Percentiles rank a stretch among this genome's conserved stretches.
Evolutionary conservation across 2,797 vertebrate genomes (phyloP).

Genomic region (Pseudopleuronectes americanus): DNA sequence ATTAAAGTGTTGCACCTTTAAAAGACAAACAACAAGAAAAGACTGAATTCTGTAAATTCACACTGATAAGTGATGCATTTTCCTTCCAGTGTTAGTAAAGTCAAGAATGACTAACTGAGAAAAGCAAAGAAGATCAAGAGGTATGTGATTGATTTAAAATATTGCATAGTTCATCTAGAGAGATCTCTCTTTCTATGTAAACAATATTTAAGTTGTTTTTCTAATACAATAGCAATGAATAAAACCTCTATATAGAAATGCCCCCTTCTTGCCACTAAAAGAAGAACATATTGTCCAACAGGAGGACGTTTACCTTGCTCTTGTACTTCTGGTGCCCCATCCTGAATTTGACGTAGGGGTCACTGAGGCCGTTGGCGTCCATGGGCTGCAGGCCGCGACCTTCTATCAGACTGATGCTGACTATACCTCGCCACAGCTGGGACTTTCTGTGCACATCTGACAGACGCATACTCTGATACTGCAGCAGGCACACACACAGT

Average conservation of each 20-base stretch:
- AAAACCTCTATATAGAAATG: neutral
- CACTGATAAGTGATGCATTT: neutral
- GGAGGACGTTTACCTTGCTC: constrained; percentile 65
- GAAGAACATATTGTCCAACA: neutral
- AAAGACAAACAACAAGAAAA: neutral
- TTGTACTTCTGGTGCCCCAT: constrained; percentile 97
- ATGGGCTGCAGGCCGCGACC: constrained; percentile 92
- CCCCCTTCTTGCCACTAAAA: neutral
- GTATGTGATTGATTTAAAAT: neutral
- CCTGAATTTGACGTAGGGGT: constrained; percentile 96
- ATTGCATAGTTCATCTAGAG: no score
- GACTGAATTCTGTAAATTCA: no score
- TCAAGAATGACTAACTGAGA: no score
- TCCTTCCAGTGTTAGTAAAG: neutral
- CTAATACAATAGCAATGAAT: neutral
- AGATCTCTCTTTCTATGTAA: no score
- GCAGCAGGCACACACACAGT: constrained; percentile 66
- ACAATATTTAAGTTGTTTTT: no score
- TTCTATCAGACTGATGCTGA: constrained; percentile 95
- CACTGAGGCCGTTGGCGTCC: constrained; percentile 93
- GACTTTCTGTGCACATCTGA: constrained; percentile 93
- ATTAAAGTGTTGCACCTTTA: neutral
- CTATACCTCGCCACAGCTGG: constrained; percentile 97
- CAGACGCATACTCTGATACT: constrained; percentile 93
- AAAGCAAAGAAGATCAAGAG: no score